phyloP scores from a whole-genome alignment of 2,888 invertebrate species.

The Orchesella flavescens region DNA sequence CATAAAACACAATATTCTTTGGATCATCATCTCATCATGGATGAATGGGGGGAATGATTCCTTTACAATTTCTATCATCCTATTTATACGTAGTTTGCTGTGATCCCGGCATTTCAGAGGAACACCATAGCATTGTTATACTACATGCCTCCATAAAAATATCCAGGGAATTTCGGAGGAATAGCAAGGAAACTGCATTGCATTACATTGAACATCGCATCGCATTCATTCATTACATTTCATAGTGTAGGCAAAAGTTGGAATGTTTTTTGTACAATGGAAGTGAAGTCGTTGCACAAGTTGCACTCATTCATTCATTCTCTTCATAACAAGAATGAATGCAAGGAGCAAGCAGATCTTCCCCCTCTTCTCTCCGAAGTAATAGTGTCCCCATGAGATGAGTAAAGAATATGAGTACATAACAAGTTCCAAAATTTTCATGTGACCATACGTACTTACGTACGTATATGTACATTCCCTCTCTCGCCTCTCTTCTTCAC shows the following conservation, averaged over 20 bases:
- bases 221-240: background rate
- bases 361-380: background rate
- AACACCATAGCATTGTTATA: background rate
- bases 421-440: constrained; percentile 31
- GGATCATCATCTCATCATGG: constrained; percentile 59
- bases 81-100: background rate
- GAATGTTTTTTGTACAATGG: constrained; percentile 15
- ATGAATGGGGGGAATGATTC: constrained; percentile 48
- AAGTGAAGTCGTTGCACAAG: background rate
- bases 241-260: constrained; percentile 13
- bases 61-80: background rate
- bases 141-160: constrained; percentile 23
- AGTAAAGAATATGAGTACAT: constrained; percentile 17
- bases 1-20: constrained; percentile 49
- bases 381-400: constrained; percentile 43
- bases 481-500: no score
- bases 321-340: background rate
- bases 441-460: constrained; percentile 25
- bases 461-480: constrained; percentile 11
- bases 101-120: constrained; percentile 38
- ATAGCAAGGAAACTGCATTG: constrained; percentile 33
- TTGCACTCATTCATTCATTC: constrained; percentile 27
- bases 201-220: constrained; percentile 21
- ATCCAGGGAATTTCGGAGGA: constrained; percentile 32
- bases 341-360: background rate